Evolutionary conservation across 2,113 vertebrate species (phyloP).

Genomic region (Colossoma macropomum): DNA sequence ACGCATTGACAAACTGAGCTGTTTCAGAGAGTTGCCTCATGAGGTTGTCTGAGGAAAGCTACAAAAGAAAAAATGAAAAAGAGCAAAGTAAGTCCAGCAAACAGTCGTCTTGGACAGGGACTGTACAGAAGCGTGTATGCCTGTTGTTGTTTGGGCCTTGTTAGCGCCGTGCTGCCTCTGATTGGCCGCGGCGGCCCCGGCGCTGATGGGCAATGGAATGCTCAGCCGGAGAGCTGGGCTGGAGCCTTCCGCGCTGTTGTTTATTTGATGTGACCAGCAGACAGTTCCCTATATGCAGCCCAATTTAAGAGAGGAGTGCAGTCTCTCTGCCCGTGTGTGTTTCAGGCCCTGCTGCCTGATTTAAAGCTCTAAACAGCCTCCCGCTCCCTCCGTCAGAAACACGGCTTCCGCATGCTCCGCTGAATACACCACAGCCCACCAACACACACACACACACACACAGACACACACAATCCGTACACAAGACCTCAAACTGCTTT

Average conservation of each 20-base stretch:
- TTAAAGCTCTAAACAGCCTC: conserved; percentile 52
- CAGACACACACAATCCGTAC: not conserved
- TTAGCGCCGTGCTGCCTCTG: conserved; percentile 29
- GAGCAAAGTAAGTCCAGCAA: not conserved
- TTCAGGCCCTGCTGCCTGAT: conserved; percentile 29
- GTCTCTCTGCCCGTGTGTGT: not conserved
- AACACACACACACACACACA: no score
- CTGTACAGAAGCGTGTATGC: not conserved
- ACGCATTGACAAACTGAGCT: not conserved
- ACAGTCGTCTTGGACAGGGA: not conserved
- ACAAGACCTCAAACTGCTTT: conserved; percentile 42
- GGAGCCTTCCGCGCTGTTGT: conserved; percentile 37
- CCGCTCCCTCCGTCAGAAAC: conserved; percentile 50
- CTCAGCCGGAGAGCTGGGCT: conserved; percentile 37
- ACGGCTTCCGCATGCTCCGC: conserved; percentile 44
- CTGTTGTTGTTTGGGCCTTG: conserved; percentile 28
- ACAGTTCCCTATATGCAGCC: conserved; percentile 50
- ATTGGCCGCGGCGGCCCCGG: conserved; percentile 29
- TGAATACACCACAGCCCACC: conserved; percentile 51
- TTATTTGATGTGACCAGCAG: conserved; percentile 53
- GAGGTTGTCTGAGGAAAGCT: not conserved
- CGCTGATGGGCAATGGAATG: conserved; percentile 34
- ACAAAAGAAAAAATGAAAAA: not conserved
- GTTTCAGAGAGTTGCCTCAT: not conserved
- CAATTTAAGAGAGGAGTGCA: conserved; percentile 45